phyloP scores from a whole-genome alignment of 2,888 invertebrate genomes.

The Caenorhabditis panamensis region DNA sequence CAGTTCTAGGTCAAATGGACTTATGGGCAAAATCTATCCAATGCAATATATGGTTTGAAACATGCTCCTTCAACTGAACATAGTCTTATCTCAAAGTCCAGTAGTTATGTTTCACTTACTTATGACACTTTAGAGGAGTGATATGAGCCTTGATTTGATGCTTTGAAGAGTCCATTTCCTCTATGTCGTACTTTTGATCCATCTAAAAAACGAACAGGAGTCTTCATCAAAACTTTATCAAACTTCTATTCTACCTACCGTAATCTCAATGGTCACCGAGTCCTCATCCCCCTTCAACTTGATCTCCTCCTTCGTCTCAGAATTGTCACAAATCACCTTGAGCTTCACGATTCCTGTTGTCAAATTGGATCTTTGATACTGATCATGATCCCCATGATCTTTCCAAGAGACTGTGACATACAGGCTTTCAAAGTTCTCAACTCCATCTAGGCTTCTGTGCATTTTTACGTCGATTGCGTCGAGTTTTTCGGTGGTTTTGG shows the following conservation, averaged over 20 bases:
- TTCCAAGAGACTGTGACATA: conserved; percentile 68
- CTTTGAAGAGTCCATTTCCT: conserved; percentile 67
- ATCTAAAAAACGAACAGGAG: no score
- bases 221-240: no score
- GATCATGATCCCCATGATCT: conserved; percentile 9
- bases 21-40: no score
- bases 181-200: conserved; percentile 78
- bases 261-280: conserved; percentile 70
- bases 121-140: conserved; percentile 76
- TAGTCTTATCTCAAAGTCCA: no score
- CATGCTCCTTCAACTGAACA: no score
- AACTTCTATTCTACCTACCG: conserved; percentile 59
- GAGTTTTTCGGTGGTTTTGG: neutral
- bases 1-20: no score
- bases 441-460: conserved; percentile 66
- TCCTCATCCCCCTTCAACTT: conserved; percentile 62
- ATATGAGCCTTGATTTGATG: conserved; percentile 78
- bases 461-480: conserved; percentile 58
- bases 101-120: no score
- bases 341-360: conserved; percentile 60
- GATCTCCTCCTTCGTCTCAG: conserved; percentile 67
- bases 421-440: conserved; percentile 64
- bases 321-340: conserved; percentile 63
- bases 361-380: conserved; percentile 32
- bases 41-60: no score